Conservation (phyloP, 1,140 invertebrate genomes). For the Acromyrmex charruanus region DNA sequence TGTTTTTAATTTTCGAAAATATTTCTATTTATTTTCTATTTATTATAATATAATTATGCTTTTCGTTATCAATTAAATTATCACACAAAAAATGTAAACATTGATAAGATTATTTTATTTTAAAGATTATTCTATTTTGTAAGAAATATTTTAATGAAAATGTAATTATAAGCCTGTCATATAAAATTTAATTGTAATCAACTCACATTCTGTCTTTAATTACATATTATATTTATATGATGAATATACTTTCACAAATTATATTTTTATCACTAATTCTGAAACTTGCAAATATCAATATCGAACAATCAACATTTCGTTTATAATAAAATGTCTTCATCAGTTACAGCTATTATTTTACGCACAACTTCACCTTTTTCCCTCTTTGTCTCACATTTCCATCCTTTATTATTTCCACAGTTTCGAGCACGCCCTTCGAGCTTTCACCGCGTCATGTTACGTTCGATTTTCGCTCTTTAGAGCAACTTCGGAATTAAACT, state of each 20-base stretch:
- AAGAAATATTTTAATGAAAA: background rate
- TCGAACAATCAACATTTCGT: background rate
- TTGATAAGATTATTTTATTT: conserved; percentile 1
- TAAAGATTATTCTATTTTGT: background rate
- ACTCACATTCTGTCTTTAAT: background rate
- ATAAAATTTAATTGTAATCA: background rate
- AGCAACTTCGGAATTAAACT: conserved; percentile 18
- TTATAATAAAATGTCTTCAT: conserved; percentile 38
- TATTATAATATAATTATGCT: conserved; percentile 2
- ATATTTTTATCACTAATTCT: background rate
- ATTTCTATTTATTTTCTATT: no score
- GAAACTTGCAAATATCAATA: background rate
- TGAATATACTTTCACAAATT: background rate
- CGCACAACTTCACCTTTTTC: background rate
- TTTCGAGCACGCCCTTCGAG: background rate
- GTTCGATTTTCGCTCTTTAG: conserved; percentile 27
- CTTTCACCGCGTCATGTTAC: background rate
- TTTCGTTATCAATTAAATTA: background rate
- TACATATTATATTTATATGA: background rate
- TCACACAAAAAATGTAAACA: background rate
- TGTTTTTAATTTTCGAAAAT: no score
- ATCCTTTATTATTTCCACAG: conserved; percentile 22
- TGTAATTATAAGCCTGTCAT: background rate
- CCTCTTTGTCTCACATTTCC: conserved; percentile 19
- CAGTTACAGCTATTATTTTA: conserved; percentile 4